Percentiles rank a stretch among this genome's conserved stretches.
Conservation (phyloP, 2,113 vertebrate genomes). For the Gobius niger region DNA sequence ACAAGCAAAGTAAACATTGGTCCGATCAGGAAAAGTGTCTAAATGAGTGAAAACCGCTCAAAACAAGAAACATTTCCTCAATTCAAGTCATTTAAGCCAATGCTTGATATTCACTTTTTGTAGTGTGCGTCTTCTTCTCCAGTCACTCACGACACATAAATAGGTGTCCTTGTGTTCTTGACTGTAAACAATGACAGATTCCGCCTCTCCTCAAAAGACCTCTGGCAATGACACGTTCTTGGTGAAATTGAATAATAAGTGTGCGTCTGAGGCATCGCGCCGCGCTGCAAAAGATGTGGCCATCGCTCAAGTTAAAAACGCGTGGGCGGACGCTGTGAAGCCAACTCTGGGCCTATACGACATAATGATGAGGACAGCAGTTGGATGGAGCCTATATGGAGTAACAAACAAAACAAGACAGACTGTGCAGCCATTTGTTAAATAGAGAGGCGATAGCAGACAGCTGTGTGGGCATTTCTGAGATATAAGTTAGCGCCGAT, state of each 20-base stretch:
- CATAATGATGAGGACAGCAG: neutral
- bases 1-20: no score
- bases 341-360: neutral
- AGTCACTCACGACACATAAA: neutral
- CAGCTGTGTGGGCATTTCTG: constrained; percentile 20
- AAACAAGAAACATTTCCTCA: no score
- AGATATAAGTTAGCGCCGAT: neutral
- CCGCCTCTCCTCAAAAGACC: neutral
- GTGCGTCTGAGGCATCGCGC: neutral
- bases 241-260: constrained; percentile 1
- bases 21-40: no score
- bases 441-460: constrained; percentile 6
- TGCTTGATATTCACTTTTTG: no score
- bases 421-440: neutral
- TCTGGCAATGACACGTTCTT: neutral
- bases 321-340: neutral
- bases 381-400: neutral
- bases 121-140: neutral
- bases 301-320: constrained; percentile 4
- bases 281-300: neutral
- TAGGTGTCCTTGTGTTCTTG: neutral
- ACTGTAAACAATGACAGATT: neutral
- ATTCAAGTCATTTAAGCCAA: no score
- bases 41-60: no score
- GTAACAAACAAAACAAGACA: neutral